phyloP scores from a whole-genome alignment of 2,797 vertebrate genomes.

The Remorina albescens region DNA sequence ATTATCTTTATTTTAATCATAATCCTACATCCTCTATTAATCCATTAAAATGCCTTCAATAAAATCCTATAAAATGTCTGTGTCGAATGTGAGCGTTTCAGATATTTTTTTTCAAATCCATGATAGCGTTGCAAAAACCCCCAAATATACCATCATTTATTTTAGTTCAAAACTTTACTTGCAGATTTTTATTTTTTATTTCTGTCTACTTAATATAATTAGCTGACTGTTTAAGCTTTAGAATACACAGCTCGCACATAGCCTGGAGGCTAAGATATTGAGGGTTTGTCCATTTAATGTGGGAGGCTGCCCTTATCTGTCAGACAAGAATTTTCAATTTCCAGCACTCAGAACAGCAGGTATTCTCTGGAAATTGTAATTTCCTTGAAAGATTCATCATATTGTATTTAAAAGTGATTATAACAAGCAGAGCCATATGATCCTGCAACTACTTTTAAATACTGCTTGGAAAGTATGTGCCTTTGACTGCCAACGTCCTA shows the following conservation, averaged over 20 bases:
- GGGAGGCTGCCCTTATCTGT: neutral
- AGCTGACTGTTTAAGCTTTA: neutral
- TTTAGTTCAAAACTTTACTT: neutral
- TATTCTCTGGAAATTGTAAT: neutral
- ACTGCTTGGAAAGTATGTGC: constrained; percentile 8
- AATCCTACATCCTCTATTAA: too few species aligned
- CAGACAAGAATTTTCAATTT: too few species aligned
- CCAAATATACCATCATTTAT: too few species aligned
- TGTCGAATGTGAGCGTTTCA: neutral
- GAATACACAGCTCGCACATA: too few species aligned
- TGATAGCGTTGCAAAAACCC: too few species aligned
- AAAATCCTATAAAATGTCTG: too few species aligned
- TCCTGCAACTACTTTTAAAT: neutral
- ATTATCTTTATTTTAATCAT: too few species aligned
- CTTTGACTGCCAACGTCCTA: constrained; percentile 17
- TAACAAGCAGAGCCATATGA: constrained; percentile 1
- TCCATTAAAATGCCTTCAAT: too few species aligned
- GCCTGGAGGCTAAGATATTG: neutral
- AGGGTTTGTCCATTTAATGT: constrained; percentile 11
- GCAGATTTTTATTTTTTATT: neutral
- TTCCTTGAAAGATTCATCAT: neutral
- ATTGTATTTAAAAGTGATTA: neutral
- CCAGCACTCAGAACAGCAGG: too few species aligned
- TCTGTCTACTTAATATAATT: neutral
- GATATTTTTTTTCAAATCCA: too few species aligned